These are phyloP conservation scores for Turritopsis dohrnii DNA, from an alignment of 30 jellyfish, hydroid and myxozoan species.

Conservation along the genomic window DNA sequence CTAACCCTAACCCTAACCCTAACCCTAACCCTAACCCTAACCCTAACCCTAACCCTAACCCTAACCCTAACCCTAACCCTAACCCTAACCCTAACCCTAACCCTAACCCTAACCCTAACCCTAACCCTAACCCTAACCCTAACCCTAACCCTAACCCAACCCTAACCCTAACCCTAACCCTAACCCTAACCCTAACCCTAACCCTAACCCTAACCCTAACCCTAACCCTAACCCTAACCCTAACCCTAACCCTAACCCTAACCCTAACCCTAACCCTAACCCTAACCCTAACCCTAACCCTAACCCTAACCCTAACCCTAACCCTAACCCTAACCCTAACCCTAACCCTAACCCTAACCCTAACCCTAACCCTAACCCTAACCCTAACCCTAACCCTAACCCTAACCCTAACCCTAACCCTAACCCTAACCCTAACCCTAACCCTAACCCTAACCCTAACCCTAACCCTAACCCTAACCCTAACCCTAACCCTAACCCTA, in stretches of 20 bases:
- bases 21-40: not conserved
- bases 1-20: not conserved
- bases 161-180: slow-evolving; percentile 15
- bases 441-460: not conserved
- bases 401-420: not conserved
- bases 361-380: not conserved
- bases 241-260: not conserved
- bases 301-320: not conserved
- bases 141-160: too few relatives aligned
- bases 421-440: not conserved
- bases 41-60: not conserved
- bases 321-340: not conserved
- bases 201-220: not conserved
- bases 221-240: not conserved
- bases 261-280: not conserved
- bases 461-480: not conserved
- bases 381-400: not conserved
- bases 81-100: not conserved
- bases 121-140: not conserved
- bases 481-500: not conserved
- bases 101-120: not conserved
- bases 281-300: not conserved
- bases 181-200: slow-evolving; percentile 12
- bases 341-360: not conserved
- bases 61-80: not conserved